Percentiles rank a stretch among this genome's conserved stretches.
Evolutionary conservation across 2,797 vertebrate genomes (phyloP).

Genomic region (Epinephelus coioides): DNA sequence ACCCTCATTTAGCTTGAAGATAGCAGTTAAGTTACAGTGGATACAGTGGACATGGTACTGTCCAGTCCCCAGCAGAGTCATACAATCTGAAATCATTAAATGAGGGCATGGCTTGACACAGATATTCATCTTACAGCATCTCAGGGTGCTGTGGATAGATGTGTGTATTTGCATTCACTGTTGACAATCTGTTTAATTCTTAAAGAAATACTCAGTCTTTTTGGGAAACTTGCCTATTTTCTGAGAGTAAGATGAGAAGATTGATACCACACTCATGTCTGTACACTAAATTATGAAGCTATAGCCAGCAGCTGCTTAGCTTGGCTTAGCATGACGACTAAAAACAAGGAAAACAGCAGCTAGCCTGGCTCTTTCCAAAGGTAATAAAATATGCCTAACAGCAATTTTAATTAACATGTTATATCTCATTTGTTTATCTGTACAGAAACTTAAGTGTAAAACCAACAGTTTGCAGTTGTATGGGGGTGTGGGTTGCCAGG

Average conservation of each 20-base stretch:
- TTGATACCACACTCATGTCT: background rate
- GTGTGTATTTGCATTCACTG: slow-evolving; percentile 4
- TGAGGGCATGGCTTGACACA: background rate
- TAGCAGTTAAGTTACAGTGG: slow-evolving; percentile 4
- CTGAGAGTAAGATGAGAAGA: background rate
- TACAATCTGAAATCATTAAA: slow-evolving; percentile 1
- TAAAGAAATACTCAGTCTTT: background rate
- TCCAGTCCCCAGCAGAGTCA: background rate
- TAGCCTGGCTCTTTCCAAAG: background rate
- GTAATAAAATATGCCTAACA: background rate
- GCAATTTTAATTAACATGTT: background rate
- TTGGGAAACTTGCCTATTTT: background rate
- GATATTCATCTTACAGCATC: background rate
- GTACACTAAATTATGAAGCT: background rate
- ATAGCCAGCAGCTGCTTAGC: background rate
- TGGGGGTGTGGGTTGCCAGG: too few relatives aligned
- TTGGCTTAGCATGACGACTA: background rate
- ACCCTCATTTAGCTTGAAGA: slow-evolving; percentile 35
- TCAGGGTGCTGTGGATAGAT: slow-evolving; percentile 4
- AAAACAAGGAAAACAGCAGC: background rate
- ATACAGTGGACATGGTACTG: slow-evolving; percentile 1
- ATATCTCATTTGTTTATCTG: slow-evolving; percentile 13
- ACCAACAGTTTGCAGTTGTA: too few relatives aligned
- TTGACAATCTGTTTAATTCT: background rate
- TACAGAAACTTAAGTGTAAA: background rate